These are phyloP conservation scores for Ctenopoma kingsleyae DNA, from an alignment of 2,797 vertebrate genomes.

Conservation along the genomic window DNA sequence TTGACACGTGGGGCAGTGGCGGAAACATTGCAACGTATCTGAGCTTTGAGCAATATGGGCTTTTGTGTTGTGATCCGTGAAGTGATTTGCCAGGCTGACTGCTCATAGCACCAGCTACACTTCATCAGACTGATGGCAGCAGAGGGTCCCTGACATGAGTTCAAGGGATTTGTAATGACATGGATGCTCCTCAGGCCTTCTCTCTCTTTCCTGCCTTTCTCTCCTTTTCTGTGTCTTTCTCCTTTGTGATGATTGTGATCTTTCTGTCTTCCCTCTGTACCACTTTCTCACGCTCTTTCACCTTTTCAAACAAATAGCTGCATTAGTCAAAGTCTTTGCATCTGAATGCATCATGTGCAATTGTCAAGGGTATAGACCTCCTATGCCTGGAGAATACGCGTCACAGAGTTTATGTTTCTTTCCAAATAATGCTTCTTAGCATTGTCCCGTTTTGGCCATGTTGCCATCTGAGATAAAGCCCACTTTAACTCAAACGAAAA, in stretches of 20 bases:
- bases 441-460: constrained; percentile 64
- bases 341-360: constrained; percentile 37
- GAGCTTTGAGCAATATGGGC: constrained; percentile 62
- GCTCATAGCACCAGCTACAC: constrained; percentile 78
- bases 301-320: constrained; percentile 27
- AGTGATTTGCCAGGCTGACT: constrained; percentile 71
- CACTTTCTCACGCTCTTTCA: constrained; percentile 17
- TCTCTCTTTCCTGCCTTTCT: constrained; percentile 37
- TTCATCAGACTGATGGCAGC: constrained; percentile 75
- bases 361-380: constrained; percentile 55
- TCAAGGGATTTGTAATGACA: constrained; percentile 77
- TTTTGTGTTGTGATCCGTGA: constrained; percentile 78
- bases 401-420: constrained; percentile 36
- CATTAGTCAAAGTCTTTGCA: constrained; percentile 37
- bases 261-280: constrained; percentile 14
- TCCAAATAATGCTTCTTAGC: constrained; percentile 49
- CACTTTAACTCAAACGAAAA: constrained; percentile 73
- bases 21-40: constrained; percentile 56
- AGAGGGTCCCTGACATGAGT: constrained; percentile 76
- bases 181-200: constrained; percentile 65
- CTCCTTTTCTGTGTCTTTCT: constrained; percentile 33
- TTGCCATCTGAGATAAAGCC: constrained; percentile 72
- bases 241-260: constrained; percentile 32
- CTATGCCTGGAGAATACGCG: constrained; percentile 38
- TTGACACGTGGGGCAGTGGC: constrained; percentile 64